A percentile compares a stretch with the other conserved stretches of the same genome.
Evolutionary conservation across 2,797 vertebrate species (phyloP).

Genomic region (Melanogrammus aeglefinus): DNA sequence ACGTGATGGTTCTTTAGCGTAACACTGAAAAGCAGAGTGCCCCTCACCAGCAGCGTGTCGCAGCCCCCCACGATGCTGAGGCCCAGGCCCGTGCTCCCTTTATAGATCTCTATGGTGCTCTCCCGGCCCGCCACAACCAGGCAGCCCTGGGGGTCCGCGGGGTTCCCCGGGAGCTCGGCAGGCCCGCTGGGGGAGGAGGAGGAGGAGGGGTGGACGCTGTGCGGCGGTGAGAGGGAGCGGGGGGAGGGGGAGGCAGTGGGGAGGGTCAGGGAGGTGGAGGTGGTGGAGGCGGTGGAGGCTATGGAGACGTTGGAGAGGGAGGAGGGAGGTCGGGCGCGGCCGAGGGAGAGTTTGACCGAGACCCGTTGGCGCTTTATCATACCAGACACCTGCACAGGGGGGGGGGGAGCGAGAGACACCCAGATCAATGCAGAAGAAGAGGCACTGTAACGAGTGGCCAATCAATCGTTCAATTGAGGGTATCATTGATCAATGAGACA

Average conservation of each 20-base stretch:
- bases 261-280: conserved; percentile 56
- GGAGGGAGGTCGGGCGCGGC: conserved; percentile 31
- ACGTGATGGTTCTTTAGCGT: not conserved
- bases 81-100: conserved; percentile 86
- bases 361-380: conserved; percentile 77
- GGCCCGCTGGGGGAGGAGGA: conserved; percentile 43
- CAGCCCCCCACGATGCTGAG: conserved; percentile 93
- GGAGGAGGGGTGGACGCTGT: conserved; percentile 26
- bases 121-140: conserved; percentile 86
- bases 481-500: not conserved
- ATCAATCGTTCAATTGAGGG: not conserved
- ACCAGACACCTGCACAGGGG: conserved; percentile 76
- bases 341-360: conserved; percentile 77
- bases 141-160: conserved; percentile 77
- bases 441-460: not conserved
- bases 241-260: conserved; percentile 43
- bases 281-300: conserved; percentile 7
- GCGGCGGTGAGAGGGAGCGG: conserved; percentile 27
- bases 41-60: conserved; percentile 88
- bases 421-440: not conserved
- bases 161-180: conserved; percentile 70
- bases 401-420: conserved; percentile 2
- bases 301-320: conserved; percentile 7
- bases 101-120: conserved; percentile 87
- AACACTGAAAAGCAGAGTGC: too few species aligned